A percentile compares a stretch with the other conserved stretches of the same genome.
Evolutionary conservation across 2,888 invertebrate species (phyloP).

Genomic region (Heliconius erato): DNA sequence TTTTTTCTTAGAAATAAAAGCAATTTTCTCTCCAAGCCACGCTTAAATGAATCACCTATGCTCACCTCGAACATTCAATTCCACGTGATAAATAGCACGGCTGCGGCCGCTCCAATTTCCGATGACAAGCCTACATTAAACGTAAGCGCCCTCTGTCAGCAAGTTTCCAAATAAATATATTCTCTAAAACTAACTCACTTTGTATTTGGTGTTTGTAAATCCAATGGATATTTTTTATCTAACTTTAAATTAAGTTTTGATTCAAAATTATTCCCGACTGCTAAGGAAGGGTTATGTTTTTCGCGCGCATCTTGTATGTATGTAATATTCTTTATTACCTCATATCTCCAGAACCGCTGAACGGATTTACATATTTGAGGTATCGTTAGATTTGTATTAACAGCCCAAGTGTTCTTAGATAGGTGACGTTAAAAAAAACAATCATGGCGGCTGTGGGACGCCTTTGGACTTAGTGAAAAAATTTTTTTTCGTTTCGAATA

Average conservation of each 20-base stretch:
- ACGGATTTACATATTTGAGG: no score
- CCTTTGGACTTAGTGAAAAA: no score
- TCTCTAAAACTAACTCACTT: conserved; percentile 5
- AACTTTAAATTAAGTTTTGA: not conserved
- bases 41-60: conserved; percentile 55
- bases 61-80: conserved; percentile 73
- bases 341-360: no score
- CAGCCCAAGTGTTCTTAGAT: no score
- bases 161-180: conserved; percentile 54
- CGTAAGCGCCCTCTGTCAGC: conserved; percentile 79
- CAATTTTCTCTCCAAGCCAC: conserved; percentile 48
- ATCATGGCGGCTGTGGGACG: no score
- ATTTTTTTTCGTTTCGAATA: no score
- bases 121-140: conserved; percentile 83
- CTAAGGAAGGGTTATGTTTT: no score
- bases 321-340: no score
- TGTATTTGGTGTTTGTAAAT: not conserved
- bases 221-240: not conserved
- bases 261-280: not conserved
- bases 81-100: conserved; percentile 77
- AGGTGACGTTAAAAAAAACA: no score
- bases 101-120: conserved; percentile 77
- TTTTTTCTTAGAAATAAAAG: conserved; percentile 36
- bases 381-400: no score
- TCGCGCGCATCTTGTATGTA: no score